These are phyloP conservation scores for Microchrysa polita DNA, from an alignment of 2,888 invertebrate species.

Conservation along the genomic window DNA sequence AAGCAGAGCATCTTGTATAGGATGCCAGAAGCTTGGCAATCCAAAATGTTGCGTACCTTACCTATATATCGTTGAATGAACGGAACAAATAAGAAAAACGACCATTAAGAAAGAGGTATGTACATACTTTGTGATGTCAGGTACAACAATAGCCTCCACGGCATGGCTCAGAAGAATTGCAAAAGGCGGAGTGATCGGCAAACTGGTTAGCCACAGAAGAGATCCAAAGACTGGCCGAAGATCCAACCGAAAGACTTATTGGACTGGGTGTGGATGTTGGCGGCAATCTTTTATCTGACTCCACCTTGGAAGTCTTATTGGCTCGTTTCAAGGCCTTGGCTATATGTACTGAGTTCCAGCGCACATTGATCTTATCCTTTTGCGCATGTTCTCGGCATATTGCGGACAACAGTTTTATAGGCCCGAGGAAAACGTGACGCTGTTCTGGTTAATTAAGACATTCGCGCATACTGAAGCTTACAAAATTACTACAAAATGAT, in stretches of 20 bases:
- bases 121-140: not conserved
- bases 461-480: not conserved
- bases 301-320: conserved; percentile 36
- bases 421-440: not conserved
- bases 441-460: conserved; percentile 18
- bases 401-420: not conserved
- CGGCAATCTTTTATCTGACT: not conserved
- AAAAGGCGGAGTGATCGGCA: conserved; percentile 36
- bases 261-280: conserved; percentile 1
- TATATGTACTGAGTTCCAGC: not conserved
- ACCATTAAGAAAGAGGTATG: conserved; percentile 1
- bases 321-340: not conserved
- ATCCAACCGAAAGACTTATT: not conserved
- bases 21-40: conserved; percentile 10
- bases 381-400: not conserved
- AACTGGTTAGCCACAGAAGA: not conserved
- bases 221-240: not conserved
- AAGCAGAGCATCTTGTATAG: no score
- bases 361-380: conserved; percentile 15
- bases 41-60: conserved; percentile 1
- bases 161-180: no score
- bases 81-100: conserved; percentile 34
- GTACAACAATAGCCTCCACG: not conserved
- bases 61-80: conserved; percentile 20
- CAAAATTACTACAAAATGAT: conserved; percentile 8